Base-by-base conservation (phyloP, 2,113 vertebrate genomes). In the Ictalurus punctatus region DNA sequence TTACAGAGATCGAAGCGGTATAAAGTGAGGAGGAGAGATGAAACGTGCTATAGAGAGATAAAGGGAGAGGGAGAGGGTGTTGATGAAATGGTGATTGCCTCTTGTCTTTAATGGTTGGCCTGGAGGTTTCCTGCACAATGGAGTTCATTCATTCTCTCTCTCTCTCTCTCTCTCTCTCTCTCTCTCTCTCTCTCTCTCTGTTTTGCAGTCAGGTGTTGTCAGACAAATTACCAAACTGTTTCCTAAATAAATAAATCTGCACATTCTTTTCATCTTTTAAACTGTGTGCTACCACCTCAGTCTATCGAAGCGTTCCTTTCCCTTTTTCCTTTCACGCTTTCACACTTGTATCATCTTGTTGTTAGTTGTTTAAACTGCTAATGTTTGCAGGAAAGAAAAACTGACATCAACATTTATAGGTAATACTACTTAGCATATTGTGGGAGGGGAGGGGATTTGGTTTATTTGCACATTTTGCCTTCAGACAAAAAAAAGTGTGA, bases 61-160 rank as follows among this genome's bases (percentile, higher is more conserved):
- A 87, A 90, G 88, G 80, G 84, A 71, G 88, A 91, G 84, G 93
- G 91, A 90, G 92, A 92, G 88, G 87, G 87, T 74, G 88, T 90
- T 94, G 95, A 95, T 95, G 93, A 94, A 95, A 96, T 94, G 94
- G 92, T 94, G 93, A 95, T 95, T 95, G 94, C 92, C 92, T 94
- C 91, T 93, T 91, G 94, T 93, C 92, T 93, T 91, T 96, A 95
- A 96, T 95, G 93, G 92, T 93, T 91, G 90, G 92, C 93, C 94
- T 92, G 91, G 85, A 93, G 94, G 85, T 90, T 92, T 93, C 90
- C 86, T 74, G 69, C 86, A 90, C 90, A 88, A 91, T 91, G 86
- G 93, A 93, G 88, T 89, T 87, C 92, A 91, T 90, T 93, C 83
- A 87, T 90, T 88, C 85, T 76, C 54, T 84, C 59, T 85, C 69